Base-by-base conservation (phyloP, 64 coral and sea anemone genomes). In the Astreopora myriophthalma region DNA sequence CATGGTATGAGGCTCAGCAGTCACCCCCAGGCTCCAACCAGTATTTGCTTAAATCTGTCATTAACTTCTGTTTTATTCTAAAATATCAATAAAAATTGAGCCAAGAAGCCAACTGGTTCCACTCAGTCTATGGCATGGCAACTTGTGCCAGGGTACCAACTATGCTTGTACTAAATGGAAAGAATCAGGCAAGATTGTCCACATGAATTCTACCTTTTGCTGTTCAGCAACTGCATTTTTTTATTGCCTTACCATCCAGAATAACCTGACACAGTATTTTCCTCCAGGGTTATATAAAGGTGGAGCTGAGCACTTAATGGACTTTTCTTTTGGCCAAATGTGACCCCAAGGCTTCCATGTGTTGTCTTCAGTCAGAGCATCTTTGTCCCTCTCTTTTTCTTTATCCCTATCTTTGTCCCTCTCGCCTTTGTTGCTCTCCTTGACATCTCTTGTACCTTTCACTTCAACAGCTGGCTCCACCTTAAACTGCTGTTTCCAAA, bases 321-420 rank as follows among this genome's bases (percentile, higher is more conserved):
- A 58, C 42, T 97, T 97, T 48, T 97, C 95, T 67, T 98, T 98
- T 1, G 96, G 96, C 96, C 96, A 98, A 16, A 98, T 93, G 44
- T 98, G 96, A 55, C 39, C 60, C 96, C 96, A 98, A 0, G 96
- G 96, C 75, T 98, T 98, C 96, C 96, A 98, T 13, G 87, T 85
- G 30, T 89, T 90, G 63, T 98, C 96, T 62, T 98, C 96, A 46
- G 32, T 7, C 65, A 88, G 76, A 19, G 37, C 94, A 79, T 95
- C 94, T 38, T 91, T 91, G 36, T 96, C 90, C 68, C 86, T 96
- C 11, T 96, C 95, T 40, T 93, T 89, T 3, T 96, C 95, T 75
- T 93, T 96, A 12, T 96, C 94, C 46, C 85, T 94, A 1, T 94
- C 93, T 55, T 96, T 96, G 35, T 96, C 94, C 26, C 85, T 96